Base-by-base conservation (phyloP, 1,140 invertebrate genomes). In the Berghia stephanieae region DNA sequence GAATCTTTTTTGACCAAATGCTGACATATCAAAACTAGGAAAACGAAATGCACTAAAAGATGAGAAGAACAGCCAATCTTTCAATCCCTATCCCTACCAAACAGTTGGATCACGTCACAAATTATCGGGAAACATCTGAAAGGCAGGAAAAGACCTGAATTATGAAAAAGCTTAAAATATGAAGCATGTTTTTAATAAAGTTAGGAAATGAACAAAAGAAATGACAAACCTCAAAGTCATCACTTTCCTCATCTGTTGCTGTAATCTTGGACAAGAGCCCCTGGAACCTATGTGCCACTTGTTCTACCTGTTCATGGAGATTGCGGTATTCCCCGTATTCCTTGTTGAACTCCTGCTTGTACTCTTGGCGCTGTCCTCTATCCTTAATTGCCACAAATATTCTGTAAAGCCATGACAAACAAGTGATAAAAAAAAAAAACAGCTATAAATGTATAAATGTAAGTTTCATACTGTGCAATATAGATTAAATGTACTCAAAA, bases 281-380 rank as follows among this genome's bases (percentile, higher is more conserved):
- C 76, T 92, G 92, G 90, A 97, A 97, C 71, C 92, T 92, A 80
- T 92, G 91, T 24, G 94, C 92, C 21, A 96, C 94, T 81, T 92
- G 92, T 78, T 94, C 93, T 8, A 97, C 93, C 78, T 93, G 91
- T 63, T 91, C 89, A 90, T 96, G 93, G 78, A 97, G 89, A 81
- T 91, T 88, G 82, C 92, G 90, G 90, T 98, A 97, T 89, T 96
- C 95, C 69, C 92, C 92, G 89, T 96, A 97, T 85, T 96, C 92
- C 75, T 91, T 91, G 86, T 94, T 94, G 87, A 97, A 98, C 87
- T 96, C 95, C 79, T 93, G 92, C 90, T 96, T 97, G 90, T 97
- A 98, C 82, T 92, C 92, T 78, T 92, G 91, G 82, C 95, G 92
- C 90, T 96, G 94, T 82, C 94, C 93, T 77, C 90, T 86, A 85